A percentile compares a stretch with the other conserved stretches of the same genome.
Conservation (phyloP, 2,888 invertebrate species). For the Dicranocentrus wangi region DNA sequence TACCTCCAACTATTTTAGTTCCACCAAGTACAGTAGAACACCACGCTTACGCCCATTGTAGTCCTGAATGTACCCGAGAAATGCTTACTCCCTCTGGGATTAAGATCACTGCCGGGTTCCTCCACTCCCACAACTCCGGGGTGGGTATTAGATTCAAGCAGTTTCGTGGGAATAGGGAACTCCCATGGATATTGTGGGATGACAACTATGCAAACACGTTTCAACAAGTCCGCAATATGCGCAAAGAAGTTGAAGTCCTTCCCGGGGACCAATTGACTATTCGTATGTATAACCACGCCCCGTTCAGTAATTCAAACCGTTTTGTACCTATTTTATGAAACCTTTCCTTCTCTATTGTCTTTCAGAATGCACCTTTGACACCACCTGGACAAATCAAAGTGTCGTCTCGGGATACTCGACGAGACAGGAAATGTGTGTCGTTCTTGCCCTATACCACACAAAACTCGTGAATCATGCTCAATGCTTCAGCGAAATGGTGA, state of each 20-base stretch:
- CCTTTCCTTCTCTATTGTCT: background rate
- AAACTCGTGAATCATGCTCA: constrained; percentile 27
- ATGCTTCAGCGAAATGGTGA: constrained; percentile 40
- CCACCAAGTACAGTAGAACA: constrained; percentile 6
- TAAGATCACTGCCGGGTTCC: background rate
- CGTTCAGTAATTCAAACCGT: too few relatives aligned
- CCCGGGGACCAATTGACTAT: constrained; percentile 66
- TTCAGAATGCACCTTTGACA: constrained; percentile 22
- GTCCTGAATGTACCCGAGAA: background rate
- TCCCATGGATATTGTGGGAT: constrained; percentile 82
- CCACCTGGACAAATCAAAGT: constrained; percentile 30
- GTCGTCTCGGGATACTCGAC: constrained; percentile 47
- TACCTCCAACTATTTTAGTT: constrained; percentile 23
- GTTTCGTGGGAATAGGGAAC: constrained; percentile 83
- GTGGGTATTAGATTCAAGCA: constrained; percentile 84
- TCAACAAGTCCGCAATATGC: constrained; percentile 49
- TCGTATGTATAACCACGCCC: background rate
- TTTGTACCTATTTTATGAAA: too few relatives aligned
- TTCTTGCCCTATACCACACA: constrained; percentile 45
- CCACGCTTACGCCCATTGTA: constrained; percentile 18
- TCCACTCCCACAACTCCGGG: constrained; percentile 12
- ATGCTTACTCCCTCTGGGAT: constrained; percentile 36
- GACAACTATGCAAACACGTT: constrained; percentile 56
- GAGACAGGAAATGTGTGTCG: constrained; percentile 36
- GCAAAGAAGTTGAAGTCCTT: constrained; percentile 40